These are phyloP conservation scores for Pseudomugil tenellus DNA, from an alignment of 2,797 vertebrate species.

Conservation along the genomic window DNA sequence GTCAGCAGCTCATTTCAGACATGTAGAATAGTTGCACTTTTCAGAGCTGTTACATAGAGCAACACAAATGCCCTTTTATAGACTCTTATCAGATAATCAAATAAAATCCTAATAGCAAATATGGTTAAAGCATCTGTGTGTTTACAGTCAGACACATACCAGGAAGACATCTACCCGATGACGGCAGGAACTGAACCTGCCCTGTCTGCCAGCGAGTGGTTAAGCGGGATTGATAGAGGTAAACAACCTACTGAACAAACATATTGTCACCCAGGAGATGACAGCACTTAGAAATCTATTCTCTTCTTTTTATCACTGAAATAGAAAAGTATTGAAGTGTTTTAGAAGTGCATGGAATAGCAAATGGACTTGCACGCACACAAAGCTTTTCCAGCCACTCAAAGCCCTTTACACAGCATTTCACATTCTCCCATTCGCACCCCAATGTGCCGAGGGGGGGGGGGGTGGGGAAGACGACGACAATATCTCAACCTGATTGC, in stretches of 20 bases:
- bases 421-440: too few species aligned
- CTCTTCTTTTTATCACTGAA: neutral
- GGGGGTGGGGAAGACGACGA: too few species aligned
- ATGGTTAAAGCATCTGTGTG: constrained; percentile 8
- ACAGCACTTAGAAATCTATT: neutral
- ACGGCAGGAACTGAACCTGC: constrained; percentile 93
- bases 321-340: neutral
- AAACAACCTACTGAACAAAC: constrained; percentile 28
- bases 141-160: constrained; percentile 95
- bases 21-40: neutral
- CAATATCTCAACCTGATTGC: too few species aligned
- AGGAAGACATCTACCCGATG: constrained; percentile 99
- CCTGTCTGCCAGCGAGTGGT: constrained; percentile 91
- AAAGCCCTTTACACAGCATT: too few species aligned
- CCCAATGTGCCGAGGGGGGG: too few species aligned
- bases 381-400: too few species aligned
- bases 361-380: too few species aligned
- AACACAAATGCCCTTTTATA: neutral
- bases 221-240: constrained; percentile 95
- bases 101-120: constrained; percentile 1
- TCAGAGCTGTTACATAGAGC: neutral
- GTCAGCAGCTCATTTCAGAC: neutral
- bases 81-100: neutral
- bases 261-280: neutral
- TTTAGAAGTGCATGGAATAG: neutral